Base-by-base conservation (phyloP, 1,140 invertebrate species). In the Papilio machaon region DNA sequence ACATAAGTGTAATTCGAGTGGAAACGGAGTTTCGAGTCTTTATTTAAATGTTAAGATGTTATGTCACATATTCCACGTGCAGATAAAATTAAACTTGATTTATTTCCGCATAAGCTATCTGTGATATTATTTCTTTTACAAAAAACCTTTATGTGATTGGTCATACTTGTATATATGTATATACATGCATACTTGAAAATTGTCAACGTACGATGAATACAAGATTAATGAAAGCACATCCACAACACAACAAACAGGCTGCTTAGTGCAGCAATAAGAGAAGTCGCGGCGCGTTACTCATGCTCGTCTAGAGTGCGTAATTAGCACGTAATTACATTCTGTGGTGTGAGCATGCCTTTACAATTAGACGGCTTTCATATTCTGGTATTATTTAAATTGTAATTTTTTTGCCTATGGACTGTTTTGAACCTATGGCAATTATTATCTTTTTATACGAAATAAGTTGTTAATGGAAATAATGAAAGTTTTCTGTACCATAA, bases 241-340 rank as follows among this genome's bases (percentile, higher is more conserved):
- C 23, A 30, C 23, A 30, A 30, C 23, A 30, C 23, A 76, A 76
- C 74, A 52, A 52, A 76, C 46, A 76, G 6, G 74, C 74, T 49
- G 74, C 74, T 76, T 52, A 76, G 43, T 76, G 74, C 74, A 52
- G 74, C 46, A 30, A 47, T 47, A 47, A 47, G 74, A n/a, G 19
- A 79, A 58, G 67, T 58, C 79, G 81, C 78, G 74, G 74, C 52
- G 80, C 70, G 84, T 87, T 87, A 85, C 81, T 73, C 79, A 85
- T 84, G 85, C 86, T 80, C 70, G 80, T 83, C 80, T 85, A 84
- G 83, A 81, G 82, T 82, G 82, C 83, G 86, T 90, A 90, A 92
- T 92, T 87, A 90, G 85, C 85, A 83, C 74, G 80, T 88, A 92
- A 91, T 92, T 90, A 89, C 87, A 60, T 80, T 47, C 58, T 81